phyloP scores from a whole-genome alignment of 2,113 vertebrate species.

The Laticauda laticaudata region DNA sequence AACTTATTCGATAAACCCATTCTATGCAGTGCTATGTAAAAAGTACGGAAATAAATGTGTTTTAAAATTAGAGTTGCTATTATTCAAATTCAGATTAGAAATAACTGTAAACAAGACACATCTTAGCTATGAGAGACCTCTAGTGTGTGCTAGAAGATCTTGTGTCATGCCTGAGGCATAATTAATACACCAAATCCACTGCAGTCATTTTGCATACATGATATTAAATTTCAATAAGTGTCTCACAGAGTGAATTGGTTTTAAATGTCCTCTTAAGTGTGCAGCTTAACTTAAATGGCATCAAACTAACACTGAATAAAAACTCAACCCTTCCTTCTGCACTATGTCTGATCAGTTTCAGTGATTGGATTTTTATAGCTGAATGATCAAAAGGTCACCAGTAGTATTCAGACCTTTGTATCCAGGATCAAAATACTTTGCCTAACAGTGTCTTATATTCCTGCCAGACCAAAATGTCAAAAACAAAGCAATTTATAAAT shows the following conservation, averaged over 20 bases:
- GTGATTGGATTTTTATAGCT: constrained; percentile 23
- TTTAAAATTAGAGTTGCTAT: background rate
- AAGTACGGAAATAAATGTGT: background rate
- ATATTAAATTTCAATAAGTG: constrained; percentile 53
- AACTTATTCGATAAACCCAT: background rate
- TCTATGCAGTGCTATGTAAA: background rate
- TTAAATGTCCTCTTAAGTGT: constrained; percentile 41
- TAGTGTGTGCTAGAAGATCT: constrained; percentile 70
- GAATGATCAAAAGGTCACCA: constrained; percentile 39
- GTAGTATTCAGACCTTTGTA: constrained; percentile 32
- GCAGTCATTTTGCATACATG: constrained; percentile 65
- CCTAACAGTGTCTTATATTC: background rate
- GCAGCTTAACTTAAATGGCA: constrained; percentile 14
- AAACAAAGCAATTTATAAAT: background rate
- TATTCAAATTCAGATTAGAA: constrained; percentile 34
- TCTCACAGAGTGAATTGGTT: constrained; percentile 35
- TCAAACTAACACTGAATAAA: constrained; percentile 13
- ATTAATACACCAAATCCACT: constrained; percentile 68
- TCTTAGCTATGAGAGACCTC: constrained; percentile 75
- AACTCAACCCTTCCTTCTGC: constrained; percentile 36
- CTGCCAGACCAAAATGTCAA: background rate
- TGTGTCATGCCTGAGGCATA: constrained; percentile 57
- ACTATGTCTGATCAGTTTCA: constrained; percentile 33
- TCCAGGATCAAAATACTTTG: background rate
- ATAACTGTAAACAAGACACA: constrained; percentile 42